Percentiles rank a stretch among this genome's conserved stretches.
These are phyloP conservation scores for Drosophila rubida DNA, from an alignment of 2,888 invertebrate genomes.

Conservation along the genomic window DNA sequence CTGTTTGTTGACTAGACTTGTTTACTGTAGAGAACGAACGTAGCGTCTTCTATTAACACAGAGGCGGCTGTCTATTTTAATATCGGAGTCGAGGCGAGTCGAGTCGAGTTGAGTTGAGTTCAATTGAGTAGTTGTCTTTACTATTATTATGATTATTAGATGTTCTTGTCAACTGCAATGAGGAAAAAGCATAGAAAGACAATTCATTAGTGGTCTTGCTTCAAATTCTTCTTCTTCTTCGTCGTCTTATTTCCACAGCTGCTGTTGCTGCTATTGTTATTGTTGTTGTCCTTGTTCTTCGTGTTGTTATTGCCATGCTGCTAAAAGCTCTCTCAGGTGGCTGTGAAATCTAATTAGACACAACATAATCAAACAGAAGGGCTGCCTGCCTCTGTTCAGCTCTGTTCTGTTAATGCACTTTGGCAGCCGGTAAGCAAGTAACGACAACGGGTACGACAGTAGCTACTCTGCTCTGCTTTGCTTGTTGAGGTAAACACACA, in stretches of 20 bases:
- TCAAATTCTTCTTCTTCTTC: neutral
- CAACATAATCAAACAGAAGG: conserved; percentile 39
- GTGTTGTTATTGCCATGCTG: conserved; percentile 18
- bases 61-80: conserved; percentile 41
- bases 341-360: conserved; percentile 49
- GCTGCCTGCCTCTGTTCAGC: conserved; percentile 14
- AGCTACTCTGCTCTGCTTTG: neutral
- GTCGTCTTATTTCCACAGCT: no score
- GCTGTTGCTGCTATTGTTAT: neutral
- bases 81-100: conserved; percentile 9
- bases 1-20: conserved; percentile 72
- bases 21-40: conserved; percentile 59
- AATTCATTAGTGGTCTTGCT: conserved; percentile 41
- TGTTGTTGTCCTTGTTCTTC: neutral
- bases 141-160: conserved; percentile 2
- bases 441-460: conserved; percentile 7
- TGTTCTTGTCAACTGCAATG: conserved; percentile 32
- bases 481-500: conserved; percentile 21
- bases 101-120: conserved; percentile 2
- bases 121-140: conserved; percentile 1
- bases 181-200: conserved; percentile 31
- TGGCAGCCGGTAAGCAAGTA: conserved; percentile 17
- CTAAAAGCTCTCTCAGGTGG: conserved; percentile 61
- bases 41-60: conserved; percentile 59
- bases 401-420: conserved; percentile 36